Evolutionary conservation across 2,797 vertebrate species (phyloP), one percentile per base, ranked within the genome.

Genomic region (Amphiprion clarkii): DNA sequence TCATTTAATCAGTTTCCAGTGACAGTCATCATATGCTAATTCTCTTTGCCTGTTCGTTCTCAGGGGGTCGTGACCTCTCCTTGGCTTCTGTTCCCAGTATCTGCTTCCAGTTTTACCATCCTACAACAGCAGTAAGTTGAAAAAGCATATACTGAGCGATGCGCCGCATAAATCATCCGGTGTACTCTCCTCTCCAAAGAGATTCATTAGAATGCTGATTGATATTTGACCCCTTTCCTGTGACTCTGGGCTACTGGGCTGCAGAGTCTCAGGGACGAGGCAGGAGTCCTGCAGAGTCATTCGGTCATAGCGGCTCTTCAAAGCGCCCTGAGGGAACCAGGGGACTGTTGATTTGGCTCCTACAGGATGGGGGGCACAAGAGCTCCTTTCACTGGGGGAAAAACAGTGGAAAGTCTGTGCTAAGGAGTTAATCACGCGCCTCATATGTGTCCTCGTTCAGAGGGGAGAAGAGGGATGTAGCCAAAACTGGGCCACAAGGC

Each of bases 361-460:
- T 88, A 87, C 64, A 67, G 79, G 78, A 86, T 33, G 86, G 82
- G 33, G 33, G 33, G 33, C 33, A 95, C 95, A 95, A 95, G 88
- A 89, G 86, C 82, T 86, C 84, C 92, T 95, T 96, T 96, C 94
- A 96, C 90, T 36, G 33, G 58, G 76, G 60, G 46, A 64, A 79
- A 92, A 89, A 95, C 95, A 95, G 94, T 93, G 87, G 85, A 89
- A 90, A 91, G 84, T 88, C 88, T 96, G 93, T 96, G 84, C 78
- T 53, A 68, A 86, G 84, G 91, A 94, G 91, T 90, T 87, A 93
- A 94, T 95, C 94, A 95, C 82, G 89, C 71, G 85, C 90, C 85
- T 78, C 79, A 78, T 93, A 93, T 93, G 90, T 92, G 85, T 91
- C 74, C 83, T 93, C 79, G 84, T 90, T 86, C 79, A 65, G 74